Evolutionary conservation across 2,113 vertebrate genomes (phyloP), one percentile per base, ranked within the genome.

Genomic region (Serinus canaria): DNA sequence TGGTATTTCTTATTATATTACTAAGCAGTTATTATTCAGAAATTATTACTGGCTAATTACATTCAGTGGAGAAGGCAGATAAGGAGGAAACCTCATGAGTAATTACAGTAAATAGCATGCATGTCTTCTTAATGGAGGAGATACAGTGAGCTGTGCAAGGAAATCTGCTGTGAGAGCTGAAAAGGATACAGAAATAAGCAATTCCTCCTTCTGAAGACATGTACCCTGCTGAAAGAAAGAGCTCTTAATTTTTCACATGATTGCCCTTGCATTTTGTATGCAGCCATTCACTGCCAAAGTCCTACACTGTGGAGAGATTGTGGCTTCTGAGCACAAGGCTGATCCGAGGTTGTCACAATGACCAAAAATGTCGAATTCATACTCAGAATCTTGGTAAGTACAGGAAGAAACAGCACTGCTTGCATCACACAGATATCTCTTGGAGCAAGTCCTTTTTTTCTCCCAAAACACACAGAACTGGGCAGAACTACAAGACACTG

Each of bases 1-100:
- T 94, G 81, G 87, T 93, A 95, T 85, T 84, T 92, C 78, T 95
- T 93, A 96, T 95, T 89, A 83, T 91, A 91, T 97, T 93, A 96
- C 74, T 82, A 92, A 94, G 92, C 28, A 92, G 90, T 90, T 95
- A 88, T 81, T 94, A 83, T 76, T 93, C 68, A 90, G 58, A 91
- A 87, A 78, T 74, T 83, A 87, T 94, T 95, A 58, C 76, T 68
- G 83, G 59, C 79, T 94, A 92, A 95, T 96, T 92, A 44, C 41
- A 80, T 83, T 85, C 84, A 90, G 89, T 89, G 27, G 66, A 88
- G 83, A 92, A 96, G 56, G 50, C 62, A 96, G 78, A 96, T 76
- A 93, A 95, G 46, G 59, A 95, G 66, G 88, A 95, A 95, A 80
- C 58, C 58, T 92, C 49, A 35, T n/a, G 53, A 76, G 63, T 87